phyloP scores from a whole-genome alignment of 1,140 invertebrate species.

The Dreissena rostriformis region DNA sequence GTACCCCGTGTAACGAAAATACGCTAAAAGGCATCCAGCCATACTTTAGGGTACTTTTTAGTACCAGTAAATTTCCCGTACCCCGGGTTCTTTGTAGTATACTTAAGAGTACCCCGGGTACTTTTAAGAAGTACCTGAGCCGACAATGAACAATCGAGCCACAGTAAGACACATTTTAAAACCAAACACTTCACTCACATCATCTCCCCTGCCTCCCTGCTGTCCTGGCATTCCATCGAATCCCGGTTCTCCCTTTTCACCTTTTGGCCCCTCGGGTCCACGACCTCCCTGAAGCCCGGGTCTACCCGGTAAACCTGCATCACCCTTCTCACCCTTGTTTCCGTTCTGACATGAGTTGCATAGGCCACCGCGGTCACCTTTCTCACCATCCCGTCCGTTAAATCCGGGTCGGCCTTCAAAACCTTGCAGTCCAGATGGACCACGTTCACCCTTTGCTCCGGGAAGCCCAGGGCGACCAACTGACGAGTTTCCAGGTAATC shows the following conservation, averaged over 20 bases:
- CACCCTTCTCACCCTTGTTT: conserved; percentile 86
- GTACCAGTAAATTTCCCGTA: too few species aligned
- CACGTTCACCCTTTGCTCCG: conserved; percentile 64
- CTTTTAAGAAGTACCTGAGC: too few species aligned
- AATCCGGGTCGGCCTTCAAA: conserved; percentile 67
- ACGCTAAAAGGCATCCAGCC: too few species aligned
- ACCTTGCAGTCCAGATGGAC: conserved; percentile 60
- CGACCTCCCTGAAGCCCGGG: conserved; percentile 42
- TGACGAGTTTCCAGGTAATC: conserved; percentile 59
- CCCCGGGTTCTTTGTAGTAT: too few species aligned
- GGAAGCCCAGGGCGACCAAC: conserved; percentile 52
- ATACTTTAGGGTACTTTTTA: too few species aligned
- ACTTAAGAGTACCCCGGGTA: too few species aligned
- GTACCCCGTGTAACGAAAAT: too few species aligned
- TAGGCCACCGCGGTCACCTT: conserved; percentile 60
- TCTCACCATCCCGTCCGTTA: conserved; percentile 58
- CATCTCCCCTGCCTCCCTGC: conserved; percentile 30
- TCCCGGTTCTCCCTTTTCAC: conserved; percentile 71
- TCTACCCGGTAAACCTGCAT: conserved; percentile 62
- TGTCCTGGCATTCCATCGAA: conserved; percentile 62
- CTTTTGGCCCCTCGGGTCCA: conserved; percentile 63
- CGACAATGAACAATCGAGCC: too few species aligned
- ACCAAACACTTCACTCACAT: conserved; percentile 24
- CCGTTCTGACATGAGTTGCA: conserved; percentile 62
- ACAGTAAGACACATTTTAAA: too few species aligned